Evolutionary conservation across 2,888 invertebrate species (phyloP), one percentile per base, ranked within the genome.

Genomic region (Netelia virgata): DNA sequence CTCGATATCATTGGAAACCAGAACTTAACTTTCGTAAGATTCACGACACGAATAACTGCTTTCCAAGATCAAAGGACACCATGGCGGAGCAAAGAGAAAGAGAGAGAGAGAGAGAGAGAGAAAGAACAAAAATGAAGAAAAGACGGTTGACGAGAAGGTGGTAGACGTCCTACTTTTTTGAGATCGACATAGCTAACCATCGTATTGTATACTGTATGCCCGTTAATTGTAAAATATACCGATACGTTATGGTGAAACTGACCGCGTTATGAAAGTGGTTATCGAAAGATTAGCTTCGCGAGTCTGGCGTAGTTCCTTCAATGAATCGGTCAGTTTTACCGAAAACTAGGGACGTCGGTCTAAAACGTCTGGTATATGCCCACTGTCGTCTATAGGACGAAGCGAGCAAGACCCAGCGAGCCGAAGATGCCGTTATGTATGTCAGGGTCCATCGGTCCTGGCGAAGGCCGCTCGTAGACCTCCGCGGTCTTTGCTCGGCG

Each of bases 381-480:
- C 36, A 41, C 16, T 23, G 23, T 43, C 55, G 23, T 41, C 43
- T 23, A 41, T 43, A n/a, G 47, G 16, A 64, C 16, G 16, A 16
- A 53, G 5, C 43, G 10, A 47, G 36, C 20, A 41, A 50, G 10
- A 47, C 61, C 3, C 73, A 55, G 68, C 11, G 68, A 76, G 73
- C 57, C 36, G 16, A 23, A 57, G 43, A 73, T 85, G 28, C 85
- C 85, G 85, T 85, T 85, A 85, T 57, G 59, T 85, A 57, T 85
- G 80, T 85, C 41, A 55, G 68, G 57, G 73, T 77, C 18, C 64
- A 73, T 64, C 76, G 43, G 23, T 66, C 36, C 72, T 50, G 70
- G 50, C 47, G 59, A 68, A 76, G 64, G 66, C 55, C 70, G 43
- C 47, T 14, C 10, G 47, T 6, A 16, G 10, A 18, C 23, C 61